Conservation (phyloP, 2,888 invertebrate species). For the Drosophila nr. fundita region DNA sequence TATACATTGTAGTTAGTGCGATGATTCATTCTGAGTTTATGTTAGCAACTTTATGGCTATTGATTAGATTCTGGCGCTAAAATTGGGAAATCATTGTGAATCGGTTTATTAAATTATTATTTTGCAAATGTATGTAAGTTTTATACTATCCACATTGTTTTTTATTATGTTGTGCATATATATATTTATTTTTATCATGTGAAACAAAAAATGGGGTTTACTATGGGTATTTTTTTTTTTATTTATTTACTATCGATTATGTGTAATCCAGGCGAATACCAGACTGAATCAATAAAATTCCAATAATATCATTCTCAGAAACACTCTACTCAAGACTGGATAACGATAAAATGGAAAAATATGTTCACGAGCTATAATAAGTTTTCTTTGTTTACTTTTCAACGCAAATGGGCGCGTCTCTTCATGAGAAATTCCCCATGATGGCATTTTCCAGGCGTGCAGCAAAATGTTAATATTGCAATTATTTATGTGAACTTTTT, state of each 20-base stretch:
- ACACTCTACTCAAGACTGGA: slow-evolving; percentile 3
- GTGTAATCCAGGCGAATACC: slow-evolving; percentile 2
- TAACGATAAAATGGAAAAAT: neutral
- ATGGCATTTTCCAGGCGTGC: slow-evolving; percentile 38
- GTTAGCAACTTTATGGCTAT: slow-evolving; percentile 26
- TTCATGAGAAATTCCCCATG: slow-evolving; percentile 33
- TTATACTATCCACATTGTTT: neutral
- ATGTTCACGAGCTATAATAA: neutral
- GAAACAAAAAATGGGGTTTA: neutral
- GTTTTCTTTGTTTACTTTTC: slow-evolving; percentile 16
- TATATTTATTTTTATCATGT: neutral
- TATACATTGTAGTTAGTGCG: slow-evolving; percentile 3
- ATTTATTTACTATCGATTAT: neutral
- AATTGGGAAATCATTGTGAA: neutral
- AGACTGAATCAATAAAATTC: slow-evolving; percentile 7
- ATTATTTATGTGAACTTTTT: slow-evolving; percentile 46
- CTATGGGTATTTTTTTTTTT: neutral
- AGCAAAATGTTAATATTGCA: slow-evolving; percentile 43
- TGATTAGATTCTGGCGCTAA: slow-evolving; percentile 27
- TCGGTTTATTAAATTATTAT: neutral
- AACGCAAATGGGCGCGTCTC: slow-evolving; percentile 1
- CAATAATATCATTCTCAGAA: slow-evolving; percentile 11
- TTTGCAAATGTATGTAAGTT: neutral
- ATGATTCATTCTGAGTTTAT: slow-evolving; percentile 32
- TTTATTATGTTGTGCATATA: neutral